Evolutionary conservation across 2,888 invertebrate species (phyloP), one percentile per base, ranked within the genome.

Genomic region (Cancer borealis): DNA sequence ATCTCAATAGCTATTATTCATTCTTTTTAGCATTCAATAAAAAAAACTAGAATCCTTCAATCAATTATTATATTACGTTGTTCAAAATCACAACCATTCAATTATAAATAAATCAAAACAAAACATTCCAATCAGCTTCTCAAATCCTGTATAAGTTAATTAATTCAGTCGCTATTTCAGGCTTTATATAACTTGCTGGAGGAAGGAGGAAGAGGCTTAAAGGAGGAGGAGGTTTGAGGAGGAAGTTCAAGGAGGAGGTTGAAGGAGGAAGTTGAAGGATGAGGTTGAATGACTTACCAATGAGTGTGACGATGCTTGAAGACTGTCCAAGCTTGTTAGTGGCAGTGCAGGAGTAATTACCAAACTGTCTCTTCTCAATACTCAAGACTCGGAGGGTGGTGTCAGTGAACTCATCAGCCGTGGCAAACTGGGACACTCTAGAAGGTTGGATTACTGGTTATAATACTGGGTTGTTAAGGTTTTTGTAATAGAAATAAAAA

Each of bases 391-490:
- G 97, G 46, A 99, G 97, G 0, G 98, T 99, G 0, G 98, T 98
- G 96, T 99, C 98, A 0, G 98, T 98, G 96, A 98, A 98, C 96
- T 99, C 98, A 96, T 99, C 99, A 0, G 98, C 98, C 0, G 98
- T 98, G 4, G 98, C 98, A 96, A 98, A 99, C 96, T 98, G 98
- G 0, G 98, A 98, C 96, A 99, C 98, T 96, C 98, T 98, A 96
- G 95, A 92, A 84, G 4, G 79, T 6, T 84, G 39, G 30, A 30
- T 66, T 4, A 54, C 54, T 54, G 54, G 54, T 54, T 54, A 17
- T 4, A 54, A 8, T 8, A 14, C 12, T 54, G 54, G 54, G 12
- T 39, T 39, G 39, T 39, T 0, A 39, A 39, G 39, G 39, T 39
- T 39, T 39, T 39, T 39, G 39, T 39, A 39, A 2, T 39, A 49